Conservation (phyloP, 2,797 vertebrate genomes). For the Trachurus trachurus region DNA sequence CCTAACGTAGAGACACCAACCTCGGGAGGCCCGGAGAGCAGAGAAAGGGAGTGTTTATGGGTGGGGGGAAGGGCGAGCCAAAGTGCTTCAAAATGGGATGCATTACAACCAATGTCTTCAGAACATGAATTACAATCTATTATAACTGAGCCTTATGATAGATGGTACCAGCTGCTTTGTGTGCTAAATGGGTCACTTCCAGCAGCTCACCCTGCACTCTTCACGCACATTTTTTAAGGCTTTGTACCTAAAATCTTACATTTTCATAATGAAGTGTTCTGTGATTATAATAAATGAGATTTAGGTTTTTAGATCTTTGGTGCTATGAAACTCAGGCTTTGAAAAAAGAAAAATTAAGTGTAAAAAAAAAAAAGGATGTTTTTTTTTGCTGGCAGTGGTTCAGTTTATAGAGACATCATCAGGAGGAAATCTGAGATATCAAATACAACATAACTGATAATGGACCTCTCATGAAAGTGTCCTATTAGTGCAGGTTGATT, state of each 20-base stretch:
- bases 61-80: constrained; percentile 78
- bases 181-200: constrained; percentile 60
- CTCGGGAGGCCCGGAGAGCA: constrained; percentile 84
- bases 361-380: constrained; percentile 12
- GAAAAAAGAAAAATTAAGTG: neutral
- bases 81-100: constrained; percentile 84
- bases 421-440: constrained; percentile 63
- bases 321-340: neutral
- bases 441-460: constrained; percentile 71
- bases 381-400: constrained; percentile 18
- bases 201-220: constrained; percentile 23
- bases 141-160: constrained; percentile 72
- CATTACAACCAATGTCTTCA: constrained; percentile 85
- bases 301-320: neutral
- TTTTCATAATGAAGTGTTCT: constrained; percentile 1
- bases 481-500: constrained; percentile 80
- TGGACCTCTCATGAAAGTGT: constrained; percentile 77
- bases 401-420: constrained; percentile 34
- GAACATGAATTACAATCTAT: constrained; percentile 84
- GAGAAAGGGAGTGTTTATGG: constrained; percentile 74
- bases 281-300: neutral
- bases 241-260: constrained; percentile 3
- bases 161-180: constrained; percentile 65
- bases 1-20: constrained; percentile 88
- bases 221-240: constrained; percentile 1